Conservation (phyloP, 2,113 vertebrate genomes). For the Paramisgurnus dabryanus region DNA sequence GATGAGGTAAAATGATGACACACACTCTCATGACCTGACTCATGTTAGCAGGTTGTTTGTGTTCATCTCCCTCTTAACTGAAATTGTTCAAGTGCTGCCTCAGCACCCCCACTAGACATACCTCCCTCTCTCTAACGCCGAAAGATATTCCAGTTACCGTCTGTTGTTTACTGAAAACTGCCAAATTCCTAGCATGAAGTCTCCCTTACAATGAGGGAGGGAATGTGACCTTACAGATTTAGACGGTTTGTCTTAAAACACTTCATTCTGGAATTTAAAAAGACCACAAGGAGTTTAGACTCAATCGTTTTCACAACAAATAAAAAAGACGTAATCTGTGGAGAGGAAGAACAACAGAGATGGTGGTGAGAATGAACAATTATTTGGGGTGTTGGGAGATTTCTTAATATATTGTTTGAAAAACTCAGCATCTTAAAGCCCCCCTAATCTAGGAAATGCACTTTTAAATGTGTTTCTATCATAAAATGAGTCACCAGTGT, state of each 20-base stretch:
- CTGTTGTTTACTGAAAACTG: conserved; percentile 46
- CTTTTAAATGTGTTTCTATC: too few relatives aligned
- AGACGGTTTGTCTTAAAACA: conserved; percentile 14
- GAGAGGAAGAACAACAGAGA: not conserved
- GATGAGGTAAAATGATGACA: not conserved
- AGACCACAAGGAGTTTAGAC: conserved; percentile 23
- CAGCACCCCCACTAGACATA: conserved; percentile 41
- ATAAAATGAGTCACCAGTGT: too few relatives aligned
- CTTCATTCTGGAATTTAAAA: conserved; percentile 44
- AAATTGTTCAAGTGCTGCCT: conserved; percentile 37
- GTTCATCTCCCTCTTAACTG: conserved; percentile 14
- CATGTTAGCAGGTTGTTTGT: conserved; percentile 50
- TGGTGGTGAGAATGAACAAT: not conserved
- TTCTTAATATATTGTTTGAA: too few relatives aligned
- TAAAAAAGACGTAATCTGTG: conserved; percentile 26
- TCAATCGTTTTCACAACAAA: conserved; percentile 33
- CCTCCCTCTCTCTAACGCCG: conserved; percentile 14
- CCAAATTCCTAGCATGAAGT: conserved; percentile 35
- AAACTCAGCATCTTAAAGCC: too few relatives aligned
- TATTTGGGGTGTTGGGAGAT: conserved; percentile 8
- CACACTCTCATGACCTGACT: conserved; percentile 12
- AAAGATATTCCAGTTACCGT: conserved; percentile 47
- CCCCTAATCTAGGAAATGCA: too few relatives aligned
- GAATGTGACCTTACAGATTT: conserved; percentile 22
- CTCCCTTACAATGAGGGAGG: conserved; percentile 17